These are phyloP conservation scores for Merluccius polli DNA, from an alignment of 2,797 vertebrate genomes.

Conservation along the genomic window DNA sequence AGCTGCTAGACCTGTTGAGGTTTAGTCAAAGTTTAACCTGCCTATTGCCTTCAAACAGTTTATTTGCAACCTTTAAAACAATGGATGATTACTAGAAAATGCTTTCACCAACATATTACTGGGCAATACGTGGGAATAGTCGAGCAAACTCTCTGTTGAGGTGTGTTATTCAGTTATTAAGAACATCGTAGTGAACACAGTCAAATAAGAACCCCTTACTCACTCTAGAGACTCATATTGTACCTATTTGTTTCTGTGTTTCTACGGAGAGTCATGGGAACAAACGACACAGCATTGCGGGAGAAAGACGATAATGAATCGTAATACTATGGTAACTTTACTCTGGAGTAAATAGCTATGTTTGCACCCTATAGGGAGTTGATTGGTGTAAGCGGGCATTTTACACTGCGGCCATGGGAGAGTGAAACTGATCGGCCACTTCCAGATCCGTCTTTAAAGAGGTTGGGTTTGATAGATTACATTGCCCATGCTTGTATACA, in stretches of 20 bases:
- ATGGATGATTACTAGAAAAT: neutral
- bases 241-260: neutral
- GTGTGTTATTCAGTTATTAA: neutral
- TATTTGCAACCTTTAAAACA: neutral
- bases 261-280: neutral
- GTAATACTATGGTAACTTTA: neutral
- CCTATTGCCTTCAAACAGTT: neutral
- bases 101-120: neutral
- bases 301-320: neutral
- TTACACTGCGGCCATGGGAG: conserved; percentile 18
- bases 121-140: neutral
- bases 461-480: neutral
- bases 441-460: neutral
- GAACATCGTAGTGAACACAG: neutral
- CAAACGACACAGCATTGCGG: neutral
- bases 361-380: conserved; percentile 8
- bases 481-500: neutral
- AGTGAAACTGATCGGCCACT: neutral
- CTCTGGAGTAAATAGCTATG: neutral
- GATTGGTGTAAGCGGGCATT: conserved; percentile 18
- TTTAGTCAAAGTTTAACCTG: neutral
- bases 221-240: neutral
- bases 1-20: neutral
- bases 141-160: neutral
- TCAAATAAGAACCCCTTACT: too few species aligned